These are phyloP conservation scores for Pseudolycoriella hygida DNA, from an alignment of 2,888 invertebrate genomes.

Conservation along the genomic window DNA sequence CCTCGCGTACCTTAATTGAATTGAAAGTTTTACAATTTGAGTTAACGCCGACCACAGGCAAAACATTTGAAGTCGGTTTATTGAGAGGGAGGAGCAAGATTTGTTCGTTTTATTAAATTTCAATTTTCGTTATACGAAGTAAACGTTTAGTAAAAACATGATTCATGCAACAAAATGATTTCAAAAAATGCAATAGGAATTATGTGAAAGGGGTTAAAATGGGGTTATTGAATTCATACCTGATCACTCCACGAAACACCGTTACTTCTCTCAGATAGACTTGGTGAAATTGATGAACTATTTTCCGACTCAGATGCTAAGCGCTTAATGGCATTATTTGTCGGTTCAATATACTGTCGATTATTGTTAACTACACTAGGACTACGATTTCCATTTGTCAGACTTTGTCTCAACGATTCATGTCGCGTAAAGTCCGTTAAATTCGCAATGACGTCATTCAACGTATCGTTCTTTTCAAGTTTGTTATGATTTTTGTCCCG, in stretches of 20 bases:
- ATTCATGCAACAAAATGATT: too few relatives aligned
- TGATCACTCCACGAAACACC: conserved; percentile 15
- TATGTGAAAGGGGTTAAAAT: too few relatives aligned
- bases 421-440: conserved; percentile 14
- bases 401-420: conserved; percentile 8
- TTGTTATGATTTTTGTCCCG: background rate
- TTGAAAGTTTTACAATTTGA: too few relatives aligned
- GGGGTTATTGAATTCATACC: conserved; percentile 11
- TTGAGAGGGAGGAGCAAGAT: too few relatives aligned
- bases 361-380: conserved; percentile 5
- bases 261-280: conserved; percentile 17
- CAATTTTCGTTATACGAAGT: too few relatives aligned
- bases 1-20: conserved; percentile 34
- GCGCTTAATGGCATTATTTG: conserved; percentile 8
- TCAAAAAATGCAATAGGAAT: too few relatives aligned
- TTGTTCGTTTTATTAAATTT: too few relatives aligned
- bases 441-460: conserved; percentile 15
- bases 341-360: conserved; percentile 3
- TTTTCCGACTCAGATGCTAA: conserved; percentile 15
- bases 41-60: too few relatives aligned
- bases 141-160: too few relatives aligned
- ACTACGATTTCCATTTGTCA: conserved; percentile 7
- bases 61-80: too few relatives aligned
- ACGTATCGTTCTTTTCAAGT: background rate
- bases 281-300: conserved; percentile 16